phyloP scores from a whole-genome alignment of 1,140 invertebrate genomes.

The Nasonia longicornis region DNA sequence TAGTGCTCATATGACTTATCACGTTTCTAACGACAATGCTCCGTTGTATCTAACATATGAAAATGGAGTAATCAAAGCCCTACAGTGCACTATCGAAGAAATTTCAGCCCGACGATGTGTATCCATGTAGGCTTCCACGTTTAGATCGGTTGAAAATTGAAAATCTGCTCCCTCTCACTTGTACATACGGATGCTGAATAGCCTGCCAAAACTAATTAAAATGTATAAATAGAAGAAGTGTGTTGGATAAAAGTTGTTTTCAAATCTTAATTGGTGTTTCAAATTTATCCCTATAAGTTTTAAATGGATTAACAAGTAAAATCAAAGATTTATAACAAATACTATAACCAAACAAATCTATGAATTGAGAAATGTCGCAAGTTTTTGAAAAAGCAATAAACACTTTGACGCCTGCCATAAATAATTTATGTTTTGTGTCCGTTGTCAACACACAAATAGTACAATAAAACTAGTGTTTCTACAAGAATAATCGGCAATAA shows the following conservation, averaged over 20 bases:
- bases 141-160: slow-evolving; percentile 16
- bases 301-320: too few species aligned
- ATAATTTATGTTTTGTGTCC: not conserved
- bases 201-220: slow-evolving; percentile 19
- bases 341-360: too few species aligned
- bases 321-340: too few species aligned
- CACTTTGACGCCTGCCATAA: too few species aligned
- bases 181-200: slow-evolving; percentile 30
- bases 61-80: slow-evolving; percentile 42
- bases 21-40: slow-evolving; percentile 44
- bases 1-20: slow-evolving; percentile 24
- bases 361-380: too few species aligned
- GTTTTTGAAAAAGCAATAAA: too few species aligned
- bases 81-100: slow-evolving; percentile 40
- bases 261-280: not conserved
- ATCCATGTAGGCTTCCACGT: slow-evolving; percentile 43
- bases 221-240: not conserved
- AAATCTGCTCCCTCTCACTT: slow-evolving; percentile 24
- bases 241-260: not conserved
- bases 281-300: not conserved
- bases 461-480: not conserved
- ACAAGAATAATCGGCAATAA: not conserved
- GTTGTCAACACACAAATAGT: not conserved
- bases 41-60: slow-evolving; percentile 44
- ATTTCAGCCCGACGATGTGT: slow-evolving; percentile 34